Base-by-base conservation (phyloP, 2,113 vertebrate genomes). In the Alaudala cheleensis region DNA sequence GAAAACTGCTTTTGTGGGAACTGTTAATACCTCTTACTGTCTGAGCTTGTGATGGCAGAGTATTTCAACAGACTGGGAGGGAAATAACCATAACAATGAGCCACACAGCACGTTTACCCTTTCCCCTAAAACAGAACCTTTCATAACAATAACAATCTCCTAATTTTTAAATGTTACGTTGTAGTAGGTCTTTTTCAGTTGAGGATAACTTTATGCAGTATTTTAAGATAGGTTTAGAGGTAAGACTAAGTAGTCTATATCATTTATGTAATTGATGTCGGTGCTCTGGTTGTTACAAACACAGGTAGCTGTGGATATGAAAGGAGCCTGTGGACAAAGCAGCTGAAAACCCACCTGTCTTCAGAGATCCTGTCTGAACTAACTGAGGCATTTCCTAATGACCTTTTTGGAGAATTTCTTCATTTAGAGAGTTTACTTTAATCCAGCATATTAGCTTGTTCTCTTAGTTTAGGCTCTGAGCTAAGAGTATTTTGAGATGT, bases 281-380 rank as follows among this genome's bases (percentile, higher is more conserved):
- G 51, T 73, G 17, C 66, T 81, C 26, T 56, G 14, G 12, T 24
- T 47, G 45, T 66, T 61, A 8, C 11, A 61, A 57, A 49, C 29
- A 10, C 9, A 5, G 1, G 10, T 3, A 8, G 44, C 26, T 33
- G 29, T 16, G 37, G 42, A 20, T 49, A 29, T 26, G 21, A 80
- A 62, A 45, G n/a, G 1, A 15, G 3, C 31, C 34, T 12, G 1
- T 0, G 4, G 16, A 28, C 44, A 31, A 23, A 54, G 54, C 5
- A 33, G 24, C 7, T 3, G 42, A 61, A 65, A 83, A 12, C 29
- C 33, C 69, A 23, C 15, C 29, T 39, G 81, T 40, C n/a, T 23
- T 69, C 77, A 61, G 51, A 72, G 50, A 19, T 40, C 7, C 33
- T 51, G 14, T 33, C n/a, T 80, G 79, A 86, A 51, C 24, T 14